Percentiles rank a stretch among this genome's conserved stretches.
Conservation (phyloP, 2,888 invertebrate genomes). For the Operophtera brumata region DNA sequence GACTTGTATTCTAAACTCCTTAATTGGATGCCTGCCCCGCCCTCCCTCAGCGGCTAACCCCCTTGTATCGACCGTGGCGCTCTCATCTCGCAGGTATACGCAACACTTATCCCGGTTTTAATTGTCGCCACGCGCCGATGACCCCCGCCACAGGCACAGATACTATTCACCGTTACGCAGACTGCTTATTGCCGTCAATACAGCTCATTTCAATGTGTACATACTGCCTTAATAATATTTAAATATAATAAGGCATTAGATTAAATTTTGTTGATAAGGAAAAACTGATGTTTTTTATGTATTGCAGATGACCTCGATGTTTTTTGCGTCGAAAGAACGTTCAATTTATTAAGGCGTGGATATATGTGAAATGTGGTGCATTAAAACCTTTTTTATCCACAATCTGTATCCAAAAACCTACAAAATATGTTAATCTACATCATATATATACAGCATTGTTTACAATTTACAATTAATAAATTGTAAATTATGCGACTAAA, state of each 20-base stretch:
- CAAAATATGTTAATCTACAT: too few species aligned
- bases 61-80: conserved; percentile 75
- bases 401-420: too few species aligned
- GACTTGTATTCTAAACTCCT: conserved; percentile 76
- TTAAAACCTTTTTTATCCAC: too few species aligned
- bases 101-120: conserved; percentile 79
- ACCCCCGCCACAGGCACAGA: conserved; percentile 50
- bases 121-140: conserved; percentile 78
- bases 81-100: conserved; percentile 79
- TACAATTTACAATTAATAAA: too few species aligned
- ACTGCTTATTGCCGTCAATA: conserved; percentile 40
- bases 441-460: too few species aligned
- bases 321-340: conserved; percentile 1
- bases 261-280: conserved; percentile 28
- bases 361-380: neutral
- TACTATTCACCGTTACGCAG: conserved; percentile 27
- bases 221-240: conserved; percentile 22
- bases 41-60: conserved; percentile 44
- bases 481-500: too few species aligned
- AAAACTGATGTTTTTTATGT: conserved; percentile 21
- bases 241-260: conserved; percentile 7
- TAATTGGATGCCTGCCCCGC: conserved; percentile 63
- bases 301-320: conserved; percentile 2
- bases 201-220: conserved; percentile 41
- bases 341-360: neutral